A percentile compares a stretch with the other conserved stretches of the same genome.
Conservation (phyloP, 30 jellyfish, hydroid and myxozoan species). For the Pelagia noctiluca region DNA sequence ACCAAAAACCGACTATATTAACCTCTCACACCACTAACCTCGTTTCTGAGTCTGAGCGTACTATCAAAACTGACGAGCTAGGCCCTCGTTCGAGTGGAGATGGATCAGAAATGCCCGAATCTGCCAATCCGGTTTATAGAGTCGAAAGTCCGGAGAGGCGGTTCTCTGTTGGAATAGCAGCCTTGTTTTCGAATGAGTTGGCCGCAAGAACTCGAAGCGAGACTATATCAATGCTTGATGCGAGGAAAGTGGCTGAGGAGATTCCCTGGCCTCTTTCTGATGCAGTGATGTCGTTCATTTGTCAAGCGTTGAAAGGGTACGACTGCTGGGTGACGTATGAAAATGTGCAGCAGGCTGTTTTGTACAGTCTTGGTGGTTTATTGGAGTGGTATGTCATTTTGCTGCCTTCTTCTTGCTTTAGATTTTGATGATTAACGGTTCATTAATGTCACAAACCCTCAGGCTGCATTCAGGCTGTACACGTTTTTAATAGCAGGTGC, state of each 20-base stretch:
- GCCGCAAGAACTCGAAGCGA: constrained; percentile 72
- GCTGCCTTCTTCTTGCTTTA: background rate
- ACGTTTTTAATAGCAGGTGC: no score
- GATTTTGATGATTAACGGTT: no score
- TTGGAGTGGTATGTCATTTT: constrained; percentile 83
- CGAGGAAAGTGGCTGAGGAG: constrained; percentile 71
- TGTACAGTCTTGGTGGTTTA: constrained; percentile 91
- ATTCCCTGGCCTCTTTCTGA: constrained; percentile 96
- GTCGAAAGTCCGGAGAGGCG: constrained; percentile 62
- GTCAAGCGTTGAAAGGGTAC: constrained; percentile 84
- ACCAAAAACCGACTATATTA: constrained; percentile 80
- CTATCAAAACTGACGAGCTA: constrained; percentile 37
- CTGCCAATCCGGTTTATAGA: background rate
- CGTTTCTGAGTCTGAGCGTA: no score
- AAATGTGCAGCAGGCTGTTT: constrained; percentile 92
- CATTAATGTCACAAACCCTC: no score
- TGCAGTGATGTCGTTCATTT: constrained; percentile 82
- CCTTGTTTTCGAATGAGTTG: constrained; percentile 70
- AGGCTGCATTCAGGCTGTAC: no score
- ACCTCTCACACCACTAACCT: no score
- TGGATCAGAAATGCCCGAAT: constrained; percentile 82
- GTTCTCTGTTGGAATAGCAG: constrained; percentile 69
- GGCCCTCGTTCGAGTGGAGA: constrained; percentile 88
- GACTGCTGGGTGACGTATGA: constrained; percentile 92
- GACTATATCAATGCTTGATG: constrained; percentile 70